These are phyloP conservation scores for Chaenocephalus aceratus DNA, from an alignment of 2,113 vertebrate genomes.

Conservation along the genomic window DNA sequence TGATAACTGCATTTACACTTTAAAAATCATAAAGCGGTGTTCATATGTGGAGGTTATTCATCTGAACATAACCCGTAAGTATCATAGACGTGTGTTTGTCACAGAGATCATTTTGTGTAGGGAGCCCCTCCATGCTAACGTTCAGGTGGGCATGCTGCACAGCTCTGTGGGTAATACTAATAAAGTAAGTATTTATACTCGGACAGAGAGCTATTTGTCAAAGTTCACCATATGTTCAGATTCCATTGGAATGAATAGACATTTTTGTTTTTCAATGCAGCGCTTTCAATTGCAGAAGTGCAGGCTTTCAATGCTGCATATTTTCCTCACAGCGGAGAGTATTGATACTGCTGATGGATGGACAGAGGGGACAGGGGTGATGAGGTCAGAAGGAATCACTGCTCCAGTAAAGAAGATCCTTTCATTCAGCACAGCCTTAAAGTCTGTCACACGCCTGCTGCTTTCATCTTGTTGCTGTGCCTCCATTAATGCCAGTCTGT, in stretches of 20 bases:
- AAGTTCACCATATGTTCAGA: background rate
- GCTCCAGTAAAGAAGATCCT: background rate
- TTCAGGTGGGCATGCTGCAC: too few relatives aligned
- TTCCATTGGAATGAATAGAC: background rate
- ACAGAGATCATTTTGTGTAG: too few relatives aligned
- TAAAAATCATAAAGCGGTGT: too few relatives aligned
- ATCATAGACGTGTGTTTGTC: too few relatives aligned
- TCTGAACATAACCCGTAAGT: too few relatives aligned
- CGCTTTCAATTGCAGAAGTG: background rate
- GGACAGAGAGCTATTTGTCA: background rate
- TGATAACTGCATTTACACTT: too few relatives aligned
- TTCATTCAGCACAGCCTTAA: background rate
- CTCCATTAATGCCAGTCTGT: background rate
- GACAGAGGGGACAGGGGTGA: constrained; percentile 3
- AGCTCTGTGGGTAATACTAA: background rate
- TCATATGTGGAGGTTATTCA: too few relatives aligned
- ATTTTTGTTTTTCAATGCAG: background rate
- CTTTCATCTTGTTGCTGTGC: constrained; percentile 9
- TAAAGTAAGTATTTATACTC: background rate
- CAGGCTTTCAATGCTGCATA: background rate
- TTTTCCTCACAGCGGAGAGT: background rate
- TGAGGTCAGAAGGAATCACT: constrained; percentile 36
- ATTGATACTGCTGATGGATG: constrained; percentile 6
- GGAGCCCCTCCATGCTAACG: too few relatives aligned
- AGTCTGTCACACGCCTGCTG: constrained; percentile 1